Evolutionary conservation across 53 echinoderm and acorn worm genomes (phyloP).

Genomic region (Apostichopus leukothele): DNA sequence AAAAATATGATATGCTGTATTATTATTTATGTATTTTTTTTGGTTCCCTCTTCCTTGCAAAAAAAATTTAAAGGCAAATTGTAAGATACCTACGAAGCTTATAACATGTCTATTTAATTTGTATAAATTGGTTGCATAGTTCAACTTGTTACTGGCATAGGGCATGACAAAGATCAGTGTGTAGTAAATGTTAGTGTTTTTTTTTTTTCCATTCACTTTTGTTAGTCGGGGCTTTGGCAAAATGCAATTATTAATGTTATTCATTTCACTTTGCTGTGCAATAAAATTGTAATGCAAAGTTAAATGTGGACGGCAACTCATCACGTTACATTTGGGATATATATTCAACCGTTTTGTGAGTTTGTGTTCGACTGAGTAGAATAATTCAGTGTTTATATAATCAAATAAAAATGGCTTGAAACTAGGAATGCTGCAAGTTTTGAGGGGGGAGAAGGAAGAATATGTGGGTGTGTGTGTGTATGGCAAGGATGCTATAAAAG

Average conservation of each 20-base stretch:
- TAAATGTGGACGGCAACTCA: neutral
- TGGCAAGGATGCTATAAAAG: no score
- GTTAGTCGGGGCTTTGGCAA: neutral
- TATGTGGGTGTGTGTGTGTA: no score
- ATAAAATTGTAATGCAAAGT: neutral
- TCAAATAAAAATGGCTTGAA: no score
- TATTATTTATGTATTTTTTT: neutral
- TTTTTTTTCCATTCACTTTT: neutral
- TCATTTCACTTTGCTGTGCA: neutral
- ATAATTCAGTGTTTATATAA: no score
- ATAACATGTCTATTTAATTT: conserved; percentile 1
- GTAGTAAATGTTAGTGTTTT: neutral
- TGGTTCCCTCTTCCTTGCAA: neutral
- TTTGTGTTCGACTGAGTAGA: no score
- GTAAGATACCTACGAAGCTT: neutral
- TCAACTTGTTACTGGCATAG: neutral
- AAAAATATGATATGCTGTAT: no score
- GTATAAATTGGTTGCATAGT: conserved; percentile 37
- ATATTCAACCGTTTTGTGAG: no score
- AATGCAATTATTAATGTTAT: neutral
- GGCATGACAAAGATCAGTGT: neutral
- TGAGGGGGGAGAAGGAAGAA: no score
- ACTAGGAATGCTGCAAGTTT: no score
- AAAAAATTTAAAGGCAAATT: neutral
- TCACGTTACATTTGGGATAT: no score